These are phyloP conservation scores for Catalaphyllia jardinei DNA, from an alignment of 64 coral and sea anemone species.

Conservation along the genomic window DNA sequence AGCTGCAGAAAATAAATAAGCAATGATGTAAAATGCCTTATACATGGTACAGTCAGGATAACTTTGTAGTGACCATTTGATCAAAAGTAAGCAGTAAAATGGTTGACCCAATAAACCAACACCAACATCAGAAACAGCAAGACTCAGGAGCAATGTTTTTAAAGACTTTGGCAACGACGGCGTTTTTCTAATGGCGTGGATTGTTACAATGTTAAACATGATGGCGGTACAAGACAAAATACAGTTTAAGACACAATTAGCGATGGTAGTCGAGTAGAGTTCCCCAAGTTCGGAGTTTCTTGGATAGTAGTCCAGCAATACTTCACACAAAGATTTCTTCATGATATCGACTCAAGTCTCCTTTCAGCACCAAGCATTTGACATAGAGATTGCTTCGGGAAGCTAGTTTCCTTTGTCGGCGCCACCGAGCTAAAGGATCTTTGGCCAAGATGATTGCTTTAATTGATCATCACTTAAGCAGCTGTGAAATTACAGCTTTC, in stretches of 20 bases:
- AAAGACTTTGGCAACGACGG: not conserved
- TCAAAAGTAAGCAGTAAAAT: not conserved
- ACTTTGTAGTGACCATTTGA: not conserved
- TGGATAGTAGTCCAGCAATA: not conserved
- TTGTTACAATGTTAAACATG: not conserved
- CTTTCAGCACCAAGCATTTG: too few species aligned
- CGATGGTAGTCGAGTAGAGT: not conserved
- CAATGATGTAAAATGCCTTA: not conserved
- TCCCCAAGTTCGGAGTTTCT: not conserved
- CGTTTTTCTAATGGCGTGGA: not conserved
- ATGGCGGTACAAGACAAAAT: not conserved
- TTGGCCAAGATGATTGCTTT: too few species aligned
- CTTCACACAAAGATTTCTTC: not conserved
- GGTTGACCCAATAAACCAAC: not conserved
- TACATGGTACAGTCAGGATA: not conserved
- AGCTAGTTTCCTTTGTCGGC: too few species aligned
- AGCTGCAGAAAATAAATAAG: not conserved
- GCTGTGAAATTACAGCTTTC: too few species aligned
- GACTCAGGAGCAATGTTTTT: slow-evolving; percentile 2
- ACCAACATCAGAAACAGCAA: slow-evolving; percentile 17
- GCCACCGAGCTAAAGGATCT: too few species aligned
- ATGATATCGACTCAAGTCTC: not conserved
- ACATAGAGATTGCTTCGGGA: too few species aligned
- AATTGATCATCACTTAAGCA: too few species aligned
- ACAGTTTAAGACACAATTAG: not conserved